A percentile compares a stretch with the other conserved stretches of the same genome.
These are phyloP conservation scores for Linepithema humile DNA, from an alignment of 1,140 invertebrate species.

Conservation along the genomic window DNA sequence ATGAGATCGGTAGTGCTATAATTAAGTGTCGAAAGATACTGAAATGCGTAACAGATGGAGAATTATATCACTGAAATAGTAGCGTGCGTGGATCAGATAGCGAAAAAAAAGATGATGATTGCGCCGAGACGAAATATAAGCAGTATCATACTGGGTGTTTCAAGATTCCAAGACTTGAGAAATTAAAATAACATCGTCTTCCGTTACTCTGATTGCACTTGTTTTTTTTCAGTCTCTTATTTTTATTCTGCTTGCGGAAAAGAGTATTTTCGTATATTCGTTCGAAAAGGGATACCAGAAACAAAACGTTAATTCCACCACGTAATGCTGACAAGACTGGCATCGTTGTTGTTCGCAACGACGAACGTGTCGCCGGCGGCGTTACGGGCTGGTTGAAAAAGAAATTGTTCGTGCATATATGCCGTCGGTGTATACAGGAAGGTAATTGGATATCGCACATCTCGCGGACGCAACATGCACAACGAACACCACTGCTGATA, in stretches of 20 bases:
- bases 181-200: constrained; percentile 11
- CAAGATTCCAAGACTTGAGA: neutral
- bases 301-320: constrained; percentile 19
- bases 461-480: constrained; percentile 65
- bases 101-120: constrained; percentile 20
- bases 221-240: neutral
- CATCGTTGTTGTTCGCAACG: constrained; percentile 38
- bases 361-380: constrained; percentile 42
- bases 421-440: constrained; percentile 42
- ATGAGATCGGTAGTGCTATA: neutral
- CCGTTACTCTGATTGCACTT: neutral
- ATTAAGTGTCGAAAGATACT: neutral
- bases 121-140: constrained; percentile 33
- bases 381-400: constrained; percentile 26
- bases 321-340: constrained; percentile 34
- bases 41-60: constrained; percentile 5
- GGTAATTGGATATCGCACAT: constrained; percentile 72
- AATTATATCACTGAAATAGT: constrained; percentile 19
- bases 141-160: neutral
- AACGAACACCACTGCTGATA: constrained; percentile 67
- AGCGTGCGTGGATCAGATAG: constrained; percentile 9
- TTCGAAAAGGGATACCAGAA: neutral
- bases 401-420: constrained; percentile 32
- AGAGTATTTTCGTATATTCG: neutral
- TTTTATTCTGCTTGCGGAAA: neutral